Evolutionary conservation across 2,888 invertebrate genomes (phyloP), one percentile per base, ranked within the genome.

Genomic region (Polydesmus complanatus): DNA sequence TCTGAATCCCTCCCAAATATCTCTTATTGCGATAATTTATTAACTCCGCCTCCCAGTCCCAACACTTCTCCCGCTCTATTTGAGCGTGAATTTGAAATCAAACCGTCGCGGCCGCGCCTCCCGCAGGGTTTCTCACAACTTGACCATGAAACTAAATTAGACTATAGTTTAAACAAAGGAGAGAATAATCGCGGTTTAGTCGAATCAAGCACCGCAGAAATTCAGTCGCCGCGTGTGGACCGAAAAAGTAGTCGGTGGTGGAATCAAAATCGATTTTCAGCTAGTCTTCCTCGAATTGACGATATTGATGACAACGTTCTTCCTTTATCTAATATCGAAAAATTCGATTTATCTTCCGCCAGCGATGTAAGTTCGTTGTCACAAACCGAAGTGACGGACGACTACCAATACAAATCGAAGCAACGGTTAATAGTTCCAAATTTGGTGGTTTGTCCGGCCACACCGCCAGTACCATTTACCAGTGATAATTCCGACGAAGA

Each of bases 391-490:
- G 14, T 25, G 18, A 48, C 21, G n/a, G 25, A 48, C 19, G 37
- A 37, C 5, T 18, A 25, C 18, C 47, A 57, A 2, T 50, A 19
- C 1, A 58, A 52, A 25, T 37, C 26, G 14, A 27, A 54, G 23
- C 27, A 27, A 22, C 5, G 5, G 14, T 5, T 8, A 8, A 37
- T 37, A 37, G 14, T 58, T 27, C 60, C 60, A 18, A 54, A 60
- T 54, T 48, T 60, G 37, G 54, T 54, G 1, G 54, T 60, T 8
- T 54, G 48, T 21, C 60, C 60, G n/a, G 54, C 60, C 21, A 51
- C 60, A 3, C 52, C 58, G 21, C 21, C 27, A 21, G 22, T 52
- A 22, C 25, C 5, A 37, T 8, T 14, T 8, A 14, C 37, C 5
- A 37, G 37, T 37, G 37, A 37, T 37, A 37, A 8, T 14, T 8